These are phyloP conservation scores for Melospiza melodia DNA, from an alignment of 2,113 vertebrate genomes.

Conservation along the genomic window DNA sequence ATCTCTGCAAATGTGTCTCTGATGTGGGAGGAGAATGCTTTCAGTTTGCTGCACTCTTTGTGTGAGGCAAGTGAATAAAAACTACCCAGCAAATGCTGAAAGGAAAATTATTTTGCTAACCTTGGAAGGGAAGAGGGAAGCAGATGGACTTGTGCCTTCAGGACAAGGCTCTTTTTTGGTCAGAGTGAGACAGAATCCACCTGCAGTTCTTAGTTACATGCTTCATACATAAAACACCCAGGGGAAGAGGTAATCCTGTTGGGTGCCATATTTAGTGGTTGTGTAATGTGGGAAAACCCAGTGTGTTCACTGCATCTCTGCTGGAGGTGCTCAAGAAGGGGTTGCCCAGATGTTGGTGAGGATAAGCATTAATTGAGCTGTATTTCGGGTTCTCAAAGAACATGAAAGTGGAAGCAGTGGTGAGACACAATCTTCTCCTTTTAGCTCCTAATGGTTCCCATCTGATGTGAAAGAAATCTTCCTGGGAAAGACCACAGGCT, in stretches of 20 bases:
- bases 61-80: conserved; percentile 48
- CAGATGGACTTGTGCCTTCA: not conserved
- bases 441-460: not conserved
- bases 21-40: conserved; percentile 63
- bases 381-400: not conserved
- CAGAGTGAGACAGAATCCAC: not conserved
- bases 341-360: not conserved
- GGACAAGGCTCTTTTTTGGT: not conserved
- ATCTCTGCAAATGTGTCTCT: conserved; percentile 58
- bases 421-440: not conserved
- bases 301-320: not conserved
- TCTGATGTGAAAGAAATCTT: not conserved
- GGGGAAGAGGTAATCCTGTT: not conserved
- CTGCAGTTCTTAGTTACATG: not conserved
- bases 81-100: conserved; percentile 17
- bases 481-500: not conserved
- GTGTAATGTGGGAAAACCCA: not conserved
- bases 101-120: conserved; percentile 27
- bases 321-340: not conserved
- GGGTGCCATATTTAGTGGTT: not conserved
- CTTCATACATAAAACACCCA: not conserved
- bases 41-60: conserved; percentile 53
- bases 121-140: not conserved
- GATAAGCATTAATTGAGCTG: not conserved
- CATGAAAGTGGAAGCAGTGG: not conserved